These are phyloP conservation scores for Gastrophryne carolinensis DNA, from an alignment of 2,797 vertebrate genomes.

Conservation along the genomic window DNA sequence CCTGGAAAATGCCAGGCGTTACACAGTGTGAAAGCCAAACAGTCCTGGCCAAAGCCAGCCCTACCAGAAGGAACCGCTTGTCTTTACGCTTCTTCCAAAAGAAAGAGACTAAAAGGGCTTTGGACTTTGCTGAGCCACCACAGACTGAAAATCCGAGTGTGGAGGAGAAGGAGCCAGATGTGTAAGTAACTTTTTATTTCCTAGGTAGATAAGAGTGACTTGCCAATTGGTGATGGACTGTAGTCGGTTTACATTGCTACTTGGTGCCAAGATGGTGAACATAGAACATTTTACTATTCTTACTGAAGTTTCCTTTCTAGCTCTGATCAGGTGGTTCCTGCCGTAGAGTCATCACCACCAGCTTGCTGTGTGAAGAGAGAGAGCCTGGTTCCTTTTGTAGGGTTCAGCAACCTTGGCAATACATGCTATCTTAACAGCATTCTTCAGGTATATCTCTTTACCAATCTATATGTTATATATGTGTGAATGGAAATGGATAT, in stretches of 20 bases:
- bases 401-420: slow-evolving; percentile 93
- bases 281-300: not conserved
- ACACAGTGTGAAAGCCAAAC: slow-evolving; percentile 72
- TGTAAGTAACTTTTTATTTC: slow-evolving; percentile 57
- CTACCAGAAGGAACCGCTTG: slow-evolving; percentile 84
- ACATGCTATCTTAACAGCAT: slow-evolving; percentile 98
- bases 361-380: slow-evolving; percentile 80
- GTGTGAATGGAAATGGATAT: no score
- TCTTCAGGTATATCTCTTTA: slow-evolving; percentile 87
- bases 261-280: no score
- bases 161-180: slow-evolving; percentile 71
- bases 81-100: slow-evolving; percentile 95
- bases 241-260: no score
- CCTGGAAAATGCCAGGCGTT: slow-evolving; percentile 75
- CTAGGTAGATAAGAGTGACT: no score
- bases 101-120: slow-evolving; percentile 88
- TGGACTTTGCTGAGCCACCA: slow-evolving; percentile 87
- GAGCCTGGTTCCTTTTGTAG: slow-evolving; percentile 87
- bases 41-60: slow-evolving; percentile 75
- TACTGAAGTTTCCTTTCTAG: slow-evolving; percentile 19
- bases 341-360: slow-evolving; percentile 69
- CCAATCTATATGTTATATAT: accelerated
- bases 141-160: slow-evolving; percentile 71
- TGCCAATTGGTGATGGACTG: no score
- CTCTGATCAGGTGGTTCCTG: slow-evolving; percentile 84